Evolutionary conservation across 1,140 invertebrate species (phyloP), one percentile per base, ranked within the genome.

Genomic region (Drosophila saltans): DNA sequence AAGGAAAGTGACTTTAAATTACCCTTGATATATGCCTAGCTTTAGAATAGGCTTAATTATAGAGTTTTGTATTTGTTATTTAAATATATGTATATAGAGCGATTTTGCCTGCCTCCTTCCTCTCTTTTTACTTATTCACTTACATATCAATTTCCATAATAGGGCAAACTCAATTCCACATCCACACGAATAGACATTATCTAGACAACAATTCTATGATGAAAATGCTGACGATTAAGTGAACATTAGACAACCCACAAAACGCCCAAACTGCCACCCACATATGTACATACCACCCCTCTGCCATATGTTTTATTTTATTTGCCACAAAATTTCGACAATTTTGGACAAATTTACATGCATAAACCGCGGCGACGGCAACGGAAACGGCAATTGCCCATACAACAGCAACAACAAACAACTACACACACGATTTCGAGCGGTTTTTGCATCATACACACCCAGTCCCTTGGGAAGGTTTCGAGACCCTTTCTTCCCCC

Each of bases 311-410:
- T 63, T 69, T 57, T 56, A 45, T 72, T 84, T 90, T 85, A 90
- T 90, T 75, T 83, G 73, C 86, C 86, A 78, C 86, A 90, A 86
- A 90, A 90, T 78, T 82, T 90, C 81, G 78, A 78, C 86, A 90
- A 90, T 90, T 90, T 90, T 75, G 73, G 75, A 90, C 86, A 90
- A 90, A 90, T 90, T 90, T 90, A 86, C 85, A 90, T 90, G 72
- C 75, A 85, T 85, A 84, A 84, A 70, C 78, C 71, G 85, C 81
- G 63, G 48, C 62, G 63, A 41, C 62, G 67, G 72, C 69, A 69
- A 74, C 83, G 83, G 83, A 86, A 88, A 72, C 66, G 66, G 72
- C 83, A 86, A 83, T 86, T 86, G 85, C 78, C 76, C 83, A 70
- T 79, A 80, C 36, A 77, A 79, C 66, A 73, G 75, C 48, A 69